Conservation (phyloP, 1,140 invertebrate genomes). For the Drosophila pseudoobscura region DNA sequence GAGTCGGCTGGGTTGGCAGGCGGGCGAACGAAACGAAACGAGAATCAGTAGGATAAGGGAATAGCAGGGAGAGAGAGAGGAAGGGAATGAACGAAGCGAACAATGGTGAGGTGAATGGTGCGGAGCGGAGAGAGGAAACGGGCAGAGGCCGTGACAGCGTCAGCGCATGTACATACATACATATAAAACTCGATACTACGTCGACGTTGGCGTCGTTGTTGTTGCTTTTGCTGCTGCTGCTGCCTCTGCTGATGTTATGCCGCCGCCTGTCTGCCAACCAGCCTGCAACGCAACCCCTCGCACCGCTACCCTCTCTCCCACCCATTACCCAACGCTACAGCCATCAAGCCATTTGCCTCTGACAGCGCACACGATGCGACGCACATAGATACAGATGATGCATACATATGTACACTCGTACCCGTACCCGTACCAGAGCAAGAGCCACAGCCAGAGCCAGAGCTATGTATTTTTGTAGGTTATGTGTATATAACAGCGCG, state of each 20-base stretch:
- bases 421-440: conserved; percentile 43
- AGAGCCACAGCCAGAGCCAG: conserved; percentile 26
- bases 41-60: conserved; percentile 43
- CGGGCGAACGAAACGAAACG: conserved; percentile 40
- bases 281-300: conserved; percentile 29
- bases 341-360: conserved; percentile 66
- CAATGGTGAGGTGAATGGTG: conserved; percentile 14
- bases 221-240: conserved; percentile 39
- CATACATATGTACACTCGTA: conserved; percentile 43
- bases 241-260: conserved; percentile 76
- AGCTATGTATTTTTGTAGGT: conserved; percentile 82
- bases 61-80: conserved; percentile 12
- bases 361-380: conserved; percentile 75
- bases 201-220: conserved; percentile 7
- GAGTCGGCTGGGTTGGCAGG: conserved; percentile 12
- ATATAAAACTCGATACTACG: conserved; percentile 78
- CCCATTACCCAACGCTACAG: conserved; percentile 29
- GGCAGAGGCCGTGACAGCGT: conserved; percentile 78
- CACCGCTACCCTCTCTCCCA: conserved; percentile 30
- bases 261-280: conserved; percentile 73
- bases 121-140: conserved; percentile 41
- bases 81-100: conserved; percentile 30
- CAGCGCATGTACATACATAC: conserved; percentile 64
- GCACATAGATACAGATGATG: conserved; percentile 44
- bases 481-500: conserved; percentile 80